Conservation (phyloP, 2,797 vertebrate species). For the Nothura maculosa region DNA sequence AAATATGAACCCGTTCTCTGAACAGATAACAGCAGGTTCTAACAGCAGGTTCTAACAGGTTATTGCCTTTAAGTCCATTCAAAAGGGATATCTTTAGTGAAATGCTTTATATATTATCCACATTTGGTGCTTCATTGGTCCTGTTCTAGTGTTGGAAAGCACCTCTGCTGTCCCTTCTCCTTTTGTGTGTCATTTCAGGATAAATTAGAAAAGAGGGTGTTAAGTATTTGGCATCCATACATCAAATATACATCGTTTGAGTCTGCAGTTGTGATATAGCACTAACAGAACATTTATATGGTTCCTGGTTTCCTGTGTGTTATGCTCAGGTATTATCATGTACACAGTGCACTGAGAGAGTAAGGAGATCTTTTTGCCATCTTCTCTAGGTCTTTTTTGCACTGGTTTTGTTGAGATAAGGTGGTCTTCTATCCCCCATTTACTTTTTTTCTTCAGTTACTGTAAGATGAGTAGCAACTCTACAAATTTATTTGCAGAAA, state of each 20-base stretch:
- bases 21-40: conserved; percentile 10
- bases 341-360: background rate
- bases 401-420: background rate
- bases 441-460: conserved; percentile 8
- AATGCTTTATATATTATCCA: background rate
- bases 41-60: background rate
- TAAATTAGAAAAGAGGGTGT: accelerated
- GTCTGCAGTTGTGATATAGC: background rate
- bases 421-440: background rate
- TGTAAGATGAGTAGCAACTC: conserved; percentile 37
- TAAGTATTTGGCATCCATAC: background rate
- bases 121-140: background rate
- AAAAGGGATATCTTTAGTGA: background rate
- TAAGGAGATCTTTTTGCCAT: background rate
- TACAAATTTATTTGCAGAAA: conserved; percentile 64
- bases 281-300: background rate
- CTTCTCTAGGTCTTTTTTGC: background rate
- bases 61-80: background rate
- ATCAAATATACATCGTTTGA: accelerated
- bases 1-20: conserved; percentile 29
- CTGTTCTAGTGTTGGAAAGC: background rate
- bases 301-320: background rate
- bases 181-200: background rate
- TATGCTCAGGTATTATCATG: accelerated
- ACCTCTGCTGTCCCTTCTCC: background rate